Evolutionary conservation across 2,113 vertebrate genomes (phyloP).

Genomic region (Lophius piscatorius): DNA sequence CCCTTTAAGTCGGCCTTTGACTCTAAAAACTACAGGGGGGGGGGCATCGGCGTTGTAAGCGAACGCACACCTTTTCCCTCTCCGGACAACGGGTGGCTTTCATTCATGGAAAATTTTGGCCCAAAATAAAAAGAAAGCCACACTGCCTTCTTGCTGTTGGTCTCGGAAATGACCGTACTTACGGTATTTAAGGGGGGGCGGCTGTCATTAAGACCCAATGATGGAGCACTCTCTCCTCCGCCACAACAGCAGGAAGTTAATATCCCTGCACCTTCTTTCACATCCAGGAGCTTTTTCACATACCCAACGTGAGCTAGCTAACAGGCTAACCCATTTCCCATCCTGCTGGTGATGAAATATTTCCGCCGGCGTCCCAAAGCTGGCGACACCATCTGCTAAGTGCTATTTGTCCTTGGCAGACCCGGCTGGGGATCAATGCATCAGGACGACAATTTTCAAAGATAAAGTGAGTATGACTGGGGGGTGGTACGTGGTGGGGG

Average conservation of each 20-base stretch:
- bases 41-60: conserved; percentile 17
- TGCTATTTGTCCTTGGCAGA: conserved; percentile 70
- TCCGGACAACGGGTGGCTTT: conserved; percentile 11
- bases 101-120: conserved; percentile 31
- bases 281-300: conserved; percentile 57
- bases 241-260: conserved; percentile 67
- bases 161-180: conserved; percentile 30
- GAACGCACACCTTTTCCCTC: conserved; percentile 38
- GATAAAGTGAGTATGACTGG: conserved; percentile 33
- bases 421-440: conserved; percentile 54
- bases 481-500: neutral
- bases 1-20: conserved; percentile 14
- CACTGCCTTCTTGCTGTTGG: conserved; percentile 8
- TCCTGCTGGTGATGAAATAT: conserved; percentile 54
- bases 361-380: conserved; percentile 49
- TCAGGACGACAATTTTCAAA: conserved; percentile 57
- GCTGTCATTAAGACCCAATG: conserved; percentile 53
- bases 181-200: conserved; percentile 2
- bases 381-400: conserved; percentile 72
- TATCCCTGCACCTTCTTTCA: conserved; percentile 54
- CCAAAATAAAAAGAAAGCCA: conserved; percentile 4
- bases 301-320: conserved; percentile 52
- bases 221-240: conserved; percentile 64
- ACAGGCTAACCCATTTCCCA: too few relatives aligned
- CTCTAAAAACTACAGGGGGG: conserved; percentile 1